phyloP scores from a whole-genome alignment of 2,113 vertebrate species.

The Pyrgilauda ruficollis region DNA sequence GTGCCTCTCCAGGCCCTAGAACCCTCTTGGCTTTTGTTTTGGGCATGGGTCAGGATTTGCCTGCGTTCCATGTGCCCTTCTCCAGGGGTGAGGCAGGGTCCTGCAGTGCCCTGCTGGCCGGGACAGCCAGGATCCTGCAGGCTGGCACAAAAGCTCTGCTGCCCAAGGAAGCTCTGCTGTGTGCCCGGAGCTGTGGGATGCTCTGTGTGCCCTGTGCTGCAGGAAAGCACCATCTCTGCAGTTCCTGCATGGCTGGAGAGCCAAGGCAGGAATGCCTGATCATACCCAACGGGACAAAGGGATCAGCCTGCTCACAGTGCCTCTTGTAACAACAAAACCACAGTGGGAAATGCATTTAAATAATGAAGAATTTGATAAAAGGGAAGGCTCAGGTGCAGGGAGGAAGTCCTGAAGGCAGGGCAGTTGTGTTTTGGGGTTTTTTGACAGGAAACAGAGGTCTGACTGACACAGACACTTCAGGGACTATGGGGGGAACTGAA shows the following conservation, averaged over 20 bases:
- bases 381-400: background rate
- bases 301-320: background rate
- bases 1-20: background rate
- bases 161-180: background rate
- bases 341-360: rapidly evolving
- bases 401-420: background rate
- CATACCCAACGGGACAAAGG: rapidly evolving
- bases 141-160: background rate
- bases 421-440: background rate
- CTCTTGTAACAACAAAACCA: background rate
- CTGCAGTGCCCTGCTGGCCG: background rate
- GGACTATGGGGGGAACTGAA: background rate
- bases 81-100: background rate
- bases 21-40: background rate
- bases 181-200: background rate
- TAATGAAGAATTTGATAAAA: background rate
- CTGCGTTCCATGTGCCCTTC: rapidly evolving
- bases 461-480: background rate
- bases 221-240: background rate
- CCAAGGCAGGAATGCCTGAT: background rate
- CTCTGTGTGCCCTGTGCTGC: background rate
- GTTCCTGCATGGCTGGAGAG: background rate
- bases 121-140: background rate
- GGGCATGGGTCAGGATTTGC: background rate
- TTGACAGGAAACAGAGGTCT: background rate